phyloP scores from a whole-genome alignment of 2,797 vertebrate genomes.

The Falco novaeseelandiae region DNA sequence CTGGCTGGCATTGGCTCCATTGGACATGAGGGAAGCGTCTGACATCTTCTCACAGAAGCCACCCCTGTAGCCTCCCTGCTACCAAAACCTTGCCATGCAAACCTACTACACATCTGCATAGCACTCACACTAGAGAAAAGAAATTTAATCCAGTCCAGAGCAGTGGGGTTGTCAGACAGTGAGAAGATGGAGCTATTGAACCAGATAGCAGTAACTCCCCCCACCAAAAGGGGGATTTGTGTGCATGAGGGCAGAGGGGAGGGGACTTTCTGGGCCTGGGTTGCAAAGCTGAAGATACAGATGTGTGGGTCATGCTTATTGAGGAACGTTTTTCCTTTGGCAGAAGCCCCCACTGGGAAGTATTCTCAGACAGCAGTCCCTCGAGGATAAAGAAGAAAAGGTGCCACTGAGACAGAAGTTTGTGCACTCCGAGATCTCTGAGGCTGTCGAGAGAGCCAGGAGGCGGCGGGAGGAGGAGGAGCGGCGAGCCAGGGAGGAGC shows the following conservation, averaged over 20 bases:
- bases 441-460: slow-evolving; percentile 93
- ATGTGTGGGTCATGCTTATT: neutral
- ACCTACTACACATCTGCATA: neutral
- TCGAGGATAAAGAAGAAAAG: slow-evolving; percentile 88
- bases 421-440: slow-evolving; percentile 89
- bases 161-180: neutral
- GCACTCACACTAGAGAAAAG: neutral
- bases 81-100: too few relatives aligned
- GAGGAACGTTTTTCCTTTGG: neutral
- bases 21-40: too few relatives aligned
- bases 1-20: too few relatives aligned
- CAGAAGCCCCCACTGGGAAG: slow-evolving; percentile 76
- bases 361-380: slow-evolving; percentile 79
- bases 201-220: neutral
- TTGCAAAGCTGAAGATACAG: neutral
- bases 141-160: neutral
- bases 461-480: slow-evolving; percentile 94
- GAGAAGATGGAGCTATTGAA: neutral
- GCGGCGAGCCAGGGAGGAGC: slow-evolving; percentile 89
- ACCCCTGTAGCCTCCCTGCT: too few relatives aligned
- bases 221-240: neutral
- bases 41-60: too few relatives aligned
- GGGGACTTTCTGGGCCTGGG: neutral
- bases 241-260: neutral
- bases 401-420: slow-evolving; percentile 87